Evolutionary conservation across 2,797 vertebrate genomes (phyloP).

Genomic region (Aphelocoma californica): DNA sequence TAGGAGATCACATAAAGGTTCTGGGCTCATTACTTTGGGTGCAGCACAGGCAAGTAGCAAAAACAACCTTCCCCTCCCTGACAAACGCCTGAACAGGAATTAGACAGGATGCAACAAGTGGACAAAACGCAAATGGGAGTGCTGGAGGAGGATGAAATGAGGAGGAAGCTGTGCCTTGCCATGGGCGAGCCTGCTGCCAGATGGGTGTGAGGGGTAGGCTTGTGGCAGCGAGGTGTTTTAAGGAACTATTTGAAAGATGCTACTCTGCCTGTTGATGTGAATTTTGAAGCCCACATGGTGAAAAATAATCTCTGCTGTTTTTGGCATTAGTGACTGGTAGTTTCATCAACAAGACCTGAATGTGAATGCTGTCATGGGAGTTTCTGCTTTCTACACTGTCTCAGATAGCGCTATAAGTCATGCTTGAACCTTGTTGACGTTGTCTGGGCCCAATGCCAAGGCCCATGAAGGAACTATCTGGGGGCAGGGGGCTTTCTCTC

Average conservation of each 20-base stretch:
- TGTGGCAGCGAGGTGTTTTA: not conserved
- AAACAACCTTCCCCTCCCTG: slow-evolving; percentile 55
- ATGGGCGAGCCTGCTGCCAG: slow-evolving; percentile 1
- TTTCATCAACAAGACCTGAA: slow-evolving; percentile 43
- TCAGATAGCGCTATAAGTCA: not conserved
- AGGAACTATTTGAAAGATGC: not conserved
- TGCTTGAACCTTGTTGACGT: not conserved
- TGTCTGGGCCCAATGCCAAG: slow-evolving; percentile 34
- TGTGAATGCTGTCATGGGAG: slow-evolving; percentile 29
- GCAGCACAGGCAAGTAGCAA: slow-evolving; percentile 37
- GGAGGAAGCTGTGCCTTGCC: slow-evolving; percentile 23
- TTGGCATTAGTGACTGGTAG: slow-evolving; percentile 16
- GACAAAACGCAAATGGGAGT: slow-evolving; percentile 46
- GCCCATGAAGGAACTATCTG: not conserved
- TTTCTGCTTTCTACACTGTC: slow-evolving; percentile 9
- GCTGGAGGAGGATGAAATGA: slow-evolving; percentile 53
- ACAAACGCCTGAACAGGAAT: slow-evolving; percentile 47
- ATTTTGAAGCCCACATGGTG: not conserved
- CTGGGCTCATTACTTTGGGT: slow-evolving; percentile 41
- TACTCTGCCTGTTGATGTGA: not conserved
- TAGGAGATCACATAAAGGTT: slow-evolving; percentile 17
- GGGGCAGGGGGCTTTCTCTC: not conserved
- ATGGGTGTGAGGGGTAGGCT: slow-evolving; percentile 22
- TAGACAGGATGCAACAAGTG: slow-evolving; percentile 65
- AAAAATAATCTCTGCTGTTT: not conserved